Conservation (phyloP, 2,888 invertebrate species). For the Helleia helle region DNA sequence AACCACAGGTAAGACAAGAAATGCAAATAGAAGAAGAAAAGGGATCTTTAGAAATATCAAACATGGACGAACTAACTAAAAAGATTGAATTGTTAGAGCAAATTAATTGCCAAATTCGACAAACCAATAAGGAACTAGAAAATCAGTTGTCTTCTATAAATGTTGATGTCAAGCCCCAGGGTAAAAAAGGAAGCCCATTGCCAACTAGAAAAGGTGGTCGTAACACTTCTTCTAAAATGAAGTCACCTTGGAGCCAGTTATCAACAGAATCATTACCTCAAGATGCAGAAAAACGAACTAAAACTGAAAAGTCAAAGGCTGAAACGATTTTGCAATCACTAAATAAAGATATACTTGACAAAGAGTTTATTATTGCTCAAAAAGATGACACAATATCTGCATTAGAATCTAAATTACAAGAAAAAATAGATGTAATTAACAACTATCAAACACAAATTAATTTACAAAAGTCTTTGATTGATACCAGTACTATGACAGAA, state of each 20-base stretch:
- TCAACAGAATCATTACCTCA: slow-evolving; percentile 48
- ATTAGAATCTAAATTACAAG: slow-evolving; percentile 30
- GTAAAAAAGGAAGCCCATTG: slow-evolving; percentile 54
- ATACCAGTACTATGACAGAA: slow-evolving; percentile 40
- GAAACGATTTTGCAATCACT: slow-evolving; percentile 57
- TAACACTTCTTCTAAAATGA: slow-evolving; percentile 50
- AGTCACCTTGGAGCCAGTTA: slow-evolving; percentile 62
- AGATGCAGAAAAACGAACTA: slow-evolving; percentile 53
- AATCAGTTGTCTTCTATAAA: slow-evolving; percentile 50
- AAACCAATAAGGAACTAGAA: slow-evolving; percentile 70
- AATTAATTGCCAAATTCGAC: slow-evolving; percentile 66
- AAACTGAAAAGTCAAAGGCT: slow-evolving; percentile 45
- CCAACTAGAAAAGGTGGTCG: slow-evolving; percentile 54
- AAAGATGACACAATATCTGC: slow-evolving; percentile 58
- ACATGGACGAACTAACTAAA: slow-evolving; percentile 56
- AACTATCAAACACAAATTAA: slow-evolving; percentile 25
- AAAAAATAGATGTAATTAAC: slow-evolving; percentile 27
- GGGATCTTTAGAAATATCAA: slow-evolving; percentile 62
- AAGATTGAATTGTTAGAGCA: slow-evolving; percentile 69
- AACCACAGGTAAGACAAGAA: slow-evolving; percentile 27
- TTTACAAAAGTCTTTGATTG: slow-evolving; percentile 23
- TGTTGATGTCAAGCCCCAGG: slow-evolving; percentile 42
- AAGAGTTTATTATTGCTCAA: slow-evolving; percentile 54
- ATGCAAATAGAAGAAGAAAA: slow-evolving; percentile 73
- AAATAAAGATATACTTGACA: slow-evolving; percentile 63